Evolutionary conservation across 2,888 invertebrate genomes (phyloP).

Genomic region (Nomada goodeniana): DNA sequence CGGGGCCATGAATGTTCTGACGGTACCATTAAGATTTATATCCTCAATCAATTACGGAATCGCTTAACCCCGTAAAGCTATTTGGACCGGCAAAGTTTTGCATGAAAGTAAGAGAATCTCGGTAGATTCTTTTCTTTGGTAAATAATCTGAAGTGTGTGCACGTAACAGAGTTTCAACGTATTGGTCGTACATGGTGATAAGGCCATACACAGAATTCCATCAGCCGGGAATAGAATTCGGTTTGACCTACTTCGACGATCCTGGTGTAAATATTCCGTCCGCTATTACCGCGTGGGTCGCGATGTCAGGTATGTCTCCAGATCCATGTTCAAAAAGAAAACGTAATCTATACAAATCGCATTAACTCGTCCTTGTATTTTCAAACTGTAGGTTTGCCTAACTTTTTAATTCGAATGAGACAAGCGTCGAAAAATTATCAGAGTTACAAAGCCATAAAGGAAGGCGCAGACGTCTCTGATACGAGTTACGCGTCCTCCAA

Average conservation of each 20-base stretch:
- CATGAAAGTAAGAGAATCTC: constrained; percentile 40
- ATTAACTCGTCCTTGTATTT: background rate
- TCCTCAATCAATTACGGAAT: constrained; percentile 50
- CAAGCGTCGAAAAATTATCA: constrained; percentile 89
- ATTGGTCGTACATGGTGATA: constrained; percentile 95
- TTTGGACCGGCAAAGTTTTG: constrained; percentile 37
- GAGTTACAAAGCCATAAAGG: constrained; percentile 82
- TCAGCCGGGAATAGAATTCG: constrained; percentile 91
- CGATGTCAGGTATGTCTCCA: constrained; percentile 83
- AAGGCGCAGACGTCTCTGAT: constrained; percentile 23
- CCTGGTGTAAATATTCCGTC: constrained; percentile 92
- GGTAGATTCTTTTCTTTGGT: constrained; percentile 24
- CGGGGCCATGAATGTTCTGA: constrained; percentile 23
- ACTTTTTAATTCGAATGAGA: constrained; percentile 90
- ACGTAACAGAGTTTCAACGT: constrained; percentile 87
- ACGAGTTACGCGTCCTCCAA: constrained; percentile 10
- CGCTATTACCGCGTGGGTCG: constrained; percentile 90
- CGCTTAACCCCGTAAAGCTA: constrained; percentile 46
- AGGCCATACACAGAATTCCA: constrained; percentile 88
- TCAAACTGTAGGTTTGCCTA: constrained; percentile 89
- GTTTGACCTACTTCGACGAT: constrained; percentile 94
- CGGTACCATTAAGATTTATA: constrained; percentile 57
- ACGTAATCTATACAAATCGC: background rate
- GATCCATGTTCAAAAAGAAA: background rate
- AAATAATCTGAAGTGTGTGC: constrained; percentile 57